Base-by-base conservation (phyloP, 2,797 vertebrate species). In the Spondyliosoma cantharus region DNA sequence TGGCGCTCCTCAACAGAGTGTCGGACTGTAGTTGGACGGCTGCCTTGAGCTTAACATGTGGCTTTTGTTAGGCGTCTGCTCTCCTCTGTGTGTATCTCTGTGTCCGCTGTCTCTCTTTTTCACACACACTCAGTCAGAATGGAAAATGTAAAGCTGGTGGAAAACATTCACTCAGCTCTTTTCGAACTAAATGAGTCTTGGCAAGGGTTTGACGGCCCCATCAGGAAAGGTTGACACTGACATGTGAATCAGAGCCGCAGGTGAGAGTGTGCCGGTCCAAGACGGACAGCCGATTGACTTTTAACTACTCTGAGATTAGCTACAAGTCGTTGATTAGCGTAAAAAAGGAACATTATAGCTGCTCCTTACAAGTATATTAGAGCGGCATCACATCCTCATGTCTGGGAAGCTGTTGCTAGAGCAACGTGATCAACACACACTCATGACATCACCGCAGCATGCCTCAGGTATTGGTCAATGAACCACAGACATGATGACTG, bases 1-100 rank as follows among this genome's bases (percentile, higher is more conserved):
- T 61, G 50, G 32, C 22, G 58, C 63, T 65, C 68, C 68, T 71
- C 49, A 84, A 80, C 37, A 67, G 27, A 71, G 74, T 76, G 80
- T 89, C 67, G 62, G 80, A 72, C 80, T 80, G 22, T 14, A 71
- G 82, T 91, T 91, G 84, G 74, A 78, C 0, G 37, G 71, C 88
- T 89, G 87, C 88, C 89, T 92, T 85, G 67, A 86, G 74, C 81
- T 78, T 58, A 83, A 90, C 93, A 94, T 91, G 83, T 95, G 95
- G 91, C 90, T 95, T 95, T 89, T 93, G 94, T 96, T 96, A 95
- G 88, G 73, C 82, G 74, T 74, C 78, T 74, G 72, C 79, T 60
- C 83, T 73, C 79, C 50, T 88, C 49, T 82, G 69, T 86, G 77
- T 87, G 77, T 84, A 74, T 82, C 81, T 81, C 78, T 85, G 75